phyloP scores from a whole-genome alignment of 2,797 vertebrate genomes.

The Pseudochromis fuscus region DNA sequence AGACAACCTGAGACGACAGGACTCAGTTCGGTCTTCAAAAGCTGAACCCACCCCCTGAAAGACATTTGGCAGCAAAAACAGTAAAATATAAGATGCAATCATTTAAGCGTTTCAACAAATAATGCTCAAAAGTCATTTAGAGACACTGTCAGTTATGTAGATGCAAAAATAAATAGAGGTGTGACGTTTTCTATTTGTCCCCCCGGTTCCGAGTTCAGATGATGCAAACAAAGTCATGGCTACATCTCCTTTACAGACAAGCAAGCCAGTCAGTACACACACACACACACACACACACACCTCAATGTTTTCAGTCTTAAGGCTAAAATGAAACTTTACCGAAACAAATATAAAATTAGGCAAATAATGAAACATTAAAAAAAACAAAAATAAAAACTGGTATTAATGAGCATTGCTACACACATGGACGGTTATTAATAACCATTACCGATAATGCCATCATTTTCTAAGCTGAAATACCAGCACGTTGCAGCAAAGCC shows the following conservation, averaged over 20 bases:
- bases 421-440: not conserved
- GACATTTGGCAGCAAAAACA: conserved; percentile 43
- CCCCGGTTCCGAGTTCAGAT: conserved; percentile 16
- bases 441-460: conserved; percentile 7
- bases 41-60: conserved; percentile 7
- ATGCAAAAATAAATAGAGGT: conserved; percentile 53
- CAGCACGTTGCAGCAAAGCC: conserved; percentile 6
- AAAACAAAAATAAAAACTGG: not conserved
- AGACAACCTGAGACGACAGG: not conserved
- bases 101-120: conserved; percentile 35
- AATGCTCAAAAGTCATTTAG: conserved; percentile 40
- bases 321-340: conserved; percentile 19
- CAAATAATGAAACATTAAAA: conserved; percentile 20
- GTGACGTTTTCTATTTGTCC: conserved; percentile 23
- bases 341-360: conserved; percentile 31
- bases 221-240: conserved; percentile 45
- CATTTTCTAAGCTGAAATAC: conserved; percentile 1
- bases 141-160: conserved; percentile 29
- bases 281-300: conserved; percentile 35
- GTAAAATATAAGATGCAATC: conserved; percentile 25
- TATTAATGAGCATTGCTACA: conserved; percentile 26
- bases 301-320: conserved; percentile 5
- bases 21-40: conserved; percentile 13
- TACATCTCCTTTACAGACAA: conserved; percentile 40
- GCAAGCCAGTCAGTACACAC: not conserved